Conservation (phyloP, 1,140 invertebrate genomes). For the Drosophila lacertosa region DNA sequence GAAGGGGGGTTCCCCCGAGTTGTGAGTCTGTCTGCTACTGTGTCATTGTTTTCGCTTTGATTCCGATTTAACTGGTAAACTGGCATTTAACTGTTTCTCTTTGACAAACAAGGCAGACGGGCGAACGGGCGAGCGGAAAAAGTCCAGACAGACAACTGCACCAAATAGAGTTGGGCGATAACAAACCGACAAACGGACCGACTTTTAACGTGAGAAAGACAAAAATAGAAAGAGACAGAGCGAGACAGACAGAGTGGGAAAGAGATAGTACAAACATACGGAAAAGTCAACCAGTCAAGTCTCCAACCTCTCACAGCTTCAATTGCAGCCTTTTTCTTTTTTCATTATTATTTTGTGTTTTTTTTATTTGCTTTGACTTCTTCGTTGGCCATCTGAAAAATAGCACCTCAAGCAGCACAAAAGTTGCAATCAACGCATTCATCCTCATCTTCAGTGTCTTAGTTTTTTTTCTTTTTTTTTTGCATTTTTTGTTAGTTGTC, state of each 20-base stretch:
- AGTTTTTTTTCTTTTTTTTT: no score
- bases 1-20: no score
- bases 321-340: not conserved
- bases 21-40: slow-evolving; percentile 67
- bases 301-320: not conserved
- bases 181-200: slow-evolving; percentile 15
- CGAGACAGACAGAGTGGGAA: slow-evolving; percentile 17
- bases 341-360: no score
- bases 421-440: no score
- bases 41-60: slow-evolving; percentile 83
- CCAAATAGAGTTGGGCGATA: slow-evolving; percentile 43
- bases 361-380: no score
- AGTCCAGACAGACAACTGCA: slow-evolving; percentile 50
- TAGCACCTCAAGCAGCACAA: slow-evolving; percentile 55
- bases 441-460: no score
- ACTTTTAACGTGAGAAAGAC: no score
- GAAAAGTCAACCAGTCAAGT: slow-evolving; percentile 62
- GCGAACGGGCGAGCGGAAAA: slow-evolving; percentile 32
- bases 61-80: slow-evolving; percentile 82
- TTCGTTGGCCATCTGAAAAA: slow-evolving; percentile 73
- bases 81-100: slow-evolving; percentile 82
- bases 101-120: slow-evolving; percentile 80
- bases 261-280: slow-evolving; percentile 64
- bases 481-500: no score
- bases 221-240: slow-evolving; percentile 16